Evolutionary conservation across 2,113 vertebrate species (phyloP), one percentile per base, ranked within the genome.

Genomic region (Xyliphius kryptos): DNA sequence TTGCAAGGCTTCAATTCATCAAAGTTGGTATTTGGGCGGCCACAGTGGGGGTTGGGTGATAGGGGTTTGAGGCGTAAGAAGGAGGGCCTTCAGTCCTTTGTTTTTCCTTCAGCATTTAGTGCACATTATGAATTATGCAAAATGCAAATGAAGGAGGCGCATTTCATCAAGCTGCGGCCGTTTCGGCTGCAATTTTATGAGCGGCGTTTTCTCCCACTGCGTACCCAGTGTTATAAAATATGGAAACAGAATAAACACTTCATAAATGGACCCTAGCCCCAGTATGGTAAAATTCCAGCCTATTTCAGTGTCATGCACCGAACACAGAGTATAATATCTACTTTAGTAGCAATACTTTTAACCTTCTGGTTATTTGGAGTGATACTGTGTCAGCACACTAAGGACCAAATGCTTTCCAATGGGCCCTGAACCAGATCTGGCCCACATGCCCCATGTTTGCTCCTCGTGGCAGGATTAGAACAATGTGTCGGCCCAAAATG

Each of bases 101-200:
- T 68, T 73, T 60, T 73, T 72, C 72, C 38, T 63, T 50, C 65
- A 70, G 66, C 70, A 70, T 49, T 74, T 77, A 75, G 63, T 73
- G 67, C 52, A 74, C 74, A 74, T 80, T 75, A 76, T 73, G 49
- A 72, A 77, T 79, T 69, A 71, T 76, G 77, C 73, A 72, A 76
- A 74, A 79, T 79, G 71, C 71, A 79, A 77, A 82, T 83, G 56
- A 78, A 81, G 79, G 66, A 58, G 72, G 76, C 76, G 69, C 41
- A 77, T 82, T 78, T 76, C 62, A 83, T 82, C 77, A 80, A 70
- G 67, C 72, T 67, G 51, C 56, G 64, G 66, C 68, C 46, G 73
- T 61, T 72, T 72, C 32, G 1, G 11, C 26, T 68, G 63, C 62
- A 43, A 71, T 68, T 63, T 59, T 51, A 61, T 43, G 66, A 68